Percentiles rank a stretch among this genome's conserved stretches.
Conservation (phyloP, 2,888 invertebrate genomes). For the Zaprionus lineosus region DNA sequence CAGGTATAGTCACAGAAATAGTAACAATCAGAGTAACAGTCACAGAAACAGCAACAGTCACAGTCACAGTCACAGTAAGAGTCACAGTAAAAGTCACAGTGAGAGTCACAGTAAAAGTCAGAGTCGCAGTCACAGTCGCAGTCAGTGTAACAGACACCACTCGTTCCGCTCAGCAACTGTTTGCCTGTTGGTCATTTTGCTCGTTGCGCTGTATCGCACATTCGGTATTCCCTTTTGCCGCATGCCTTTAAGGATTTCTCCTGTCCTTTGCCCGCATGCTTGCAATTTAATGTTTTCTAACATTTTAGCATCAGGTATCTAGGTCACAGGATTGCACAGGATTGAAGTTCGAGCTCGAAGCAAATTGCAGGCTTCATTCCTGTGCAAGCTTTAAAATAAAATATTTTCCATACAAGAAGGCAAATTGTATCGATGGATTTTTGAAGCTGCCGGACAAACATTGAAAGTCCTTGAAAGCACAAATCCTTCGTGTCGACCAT, state of each 20-base stretch:
- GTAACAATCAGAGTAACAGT: neutral
- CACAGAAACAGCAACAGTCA: slow-evolving; percentile 1
- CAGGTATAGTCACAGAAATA: slow-evolving; percentile 4
- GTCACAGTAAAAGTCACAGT: slow-evolving; percentile 7
- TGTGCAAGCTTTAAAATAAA: too few species aligned
- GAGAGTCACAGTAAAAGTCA: too few species aligned
- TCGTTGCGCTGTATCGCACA: neutral
- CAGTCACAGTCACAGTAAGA: slow-evolving; percentile 2
- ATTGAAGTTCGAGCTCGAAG: slow-evolving; percentile 9
- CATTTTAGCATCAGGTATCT: slow-evolving; percentile 28
- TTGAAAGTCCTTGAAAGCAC: too few species aligned
- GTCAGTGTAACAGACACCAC: too few species aligned
- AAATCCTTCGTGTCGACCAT: too few species aligned
- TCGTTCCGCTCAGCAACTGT: too few species aligned
- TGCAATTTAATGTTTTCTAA: slow-evolving; percentile 27
- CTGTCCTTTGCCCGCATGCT: slow-evolving; percentile 22
- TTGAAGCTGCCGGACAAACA: too few species aligned
- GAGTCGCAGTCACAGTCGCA: too few species aligned
- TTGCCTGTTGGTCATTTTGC: slow-evolving; percentile 26
- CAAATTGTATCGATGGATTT: too few species aligned
- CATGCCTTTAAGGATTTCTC: slow-evolving; percentile 5
- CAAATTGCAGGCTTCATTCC: slow-evolving; percentile 16
- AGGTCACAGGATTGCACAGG: slow-evolving; percentile 14
- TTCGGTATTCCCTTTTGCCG: slow-evolving; percentile 1
- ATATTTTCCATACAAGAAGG: too few species aligned